Evolutionary conservation across 2,888 invertebrate genomes (phyloP), one percentile per base, ranked within the genome.

Genomic region (Napeogenes inachia): DNA sequence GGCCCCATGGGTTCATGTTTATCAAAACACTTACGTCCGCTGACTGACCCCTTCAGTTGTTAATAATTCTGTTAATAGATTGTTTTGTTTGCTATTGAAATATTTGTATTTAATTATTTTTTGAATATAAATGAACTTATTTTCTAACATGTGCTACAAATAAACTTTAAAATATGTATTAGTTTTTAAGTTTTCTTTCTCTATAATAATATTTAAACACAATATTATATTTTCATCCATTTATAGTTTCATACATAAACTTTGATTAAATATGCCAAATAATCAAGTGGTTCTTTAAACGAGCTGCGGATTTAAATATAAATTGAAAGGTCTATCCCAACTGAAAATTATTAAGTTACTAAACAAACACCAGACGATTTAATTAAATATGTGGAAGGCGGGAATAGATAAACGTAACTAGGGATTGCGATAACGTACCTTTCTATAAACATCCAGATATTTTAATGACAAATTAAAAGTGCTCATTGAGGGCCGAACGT

Each of bases 401-500:
- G 67, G 67, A 65, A 68, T 61, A 76, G 75, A 79, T 80, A 78
- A 79, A 74, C 69, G 65, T 70, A 75, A 72, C 67, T 69, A 75
- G 74, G 71, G 70, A 73, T 70, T 50, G 45, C 73, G 77, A 79
- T 81, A 80, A 75, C 76, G 75, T 75, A 73, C 70, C 70, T 71
- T 77, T 73, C 74, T 75, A 75, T 78, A 79, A 82, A 89, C 89
- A 89, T 87, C 87, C 85, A 87, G 76, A 82, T 81, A 79, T 83
- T 78, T 74, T 80, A 84, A 85, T 81, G 82, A 80, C 79, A 76
- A 78, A 80, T 83, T 80, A 77, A 80, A 80, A 82, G 76, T 78
- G 65, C 64, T 61, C 66, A 58, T 61, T 63, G 67, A 70, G 65
- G 67, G 69, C 67, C 67, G 58, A 68, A 66, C 59, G 71, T 69